Conservation (phyloP, 2,888 invertebrate species). For the Oxytorus armatus region DNA sequence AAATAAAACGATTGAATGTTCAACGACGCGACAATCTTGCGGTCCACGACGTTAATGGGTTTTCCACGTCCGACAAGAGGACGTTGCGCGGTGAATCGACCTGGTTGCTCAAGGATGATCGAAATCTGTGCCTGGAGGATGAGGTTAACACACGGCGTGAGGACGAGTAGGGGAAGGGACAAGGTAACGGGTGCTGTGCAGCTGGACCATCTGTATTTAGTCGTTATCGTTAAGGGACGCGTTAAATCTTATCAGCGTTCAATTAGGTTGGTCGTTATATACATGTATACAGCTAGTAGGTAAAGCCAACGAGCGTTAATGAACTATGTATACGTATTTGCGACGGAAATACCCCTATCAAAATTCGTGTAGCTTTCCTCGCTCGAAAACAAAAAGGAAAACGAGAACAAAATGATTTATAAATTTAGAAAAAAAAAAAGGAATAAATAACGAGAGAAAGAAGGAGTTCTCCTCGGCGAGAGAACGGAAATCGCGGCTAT, state of each 20-base stretch:
- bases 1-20: neutral
- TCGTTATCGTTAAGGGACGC: constrained; percentile 28
- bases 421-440: neutral
- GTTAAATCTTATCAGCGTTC: constrained; percentile 32
- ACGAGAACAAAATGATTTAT: constrained; percentile 14
- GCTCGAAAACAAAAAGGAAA: too few relatives aligned
- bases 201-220: constrained; percentile 13
- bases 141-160: constrained; percentile 18
- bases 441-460: constrained; percentile 10
- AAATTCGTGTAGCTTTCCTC: neutral
- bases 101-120: constrained; percentile 35
- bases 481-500: constrained; percentile 46
- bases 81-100: constrained; percentile 15
- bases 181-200: neutral
- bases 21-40: constrained; percentile 1
- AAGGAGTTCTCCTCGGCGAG: neutral
- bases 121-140: constrained; percentile 27
- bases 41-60: constrained; percentile 35
- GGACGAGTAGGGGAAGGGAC: constrained; percentile 12
- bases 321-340: neutral
- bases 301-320: neutral
- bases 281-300: neutral
- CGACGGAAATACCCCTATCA: neutral
- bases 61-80: constrained; percentile 29
- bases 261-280: constrained; percentile 20